Conservation (phyloP, 2,888 invertebrate genomes). For the Lycocerus yunnanus region DNA sequence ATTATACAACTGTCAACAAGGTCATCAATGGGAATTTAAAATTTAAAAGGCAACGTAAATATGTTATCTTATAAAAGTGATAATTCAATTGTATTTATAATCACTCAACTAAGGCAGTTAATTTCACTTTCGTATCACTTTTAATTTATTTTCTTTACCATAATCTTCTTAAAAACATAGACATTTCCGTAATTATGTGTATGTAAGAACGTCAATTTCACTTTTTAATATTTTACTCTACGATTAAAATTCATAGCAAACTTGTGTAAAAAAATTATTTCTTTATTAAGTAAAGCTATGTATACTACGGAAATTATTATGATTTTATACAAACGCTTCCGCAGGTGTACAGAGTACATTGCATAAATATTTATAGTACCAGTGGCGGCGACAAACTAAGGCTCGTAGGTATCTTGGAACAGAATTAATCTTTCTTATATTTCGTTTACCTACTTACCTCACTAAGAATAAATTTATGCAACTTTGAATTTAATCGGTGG, state of each 20-base stretch:
- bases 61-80: slow-evolving; percentile 1
- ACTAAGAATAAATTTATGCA: no score
- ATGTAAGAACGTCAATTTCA: background rate
- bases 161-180: background rate
- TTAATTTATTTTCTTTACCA: background rate
- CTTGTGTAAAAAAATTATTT: background rate
- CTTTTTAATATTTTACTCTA: background rate
- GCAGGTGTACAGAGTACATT: background rate
- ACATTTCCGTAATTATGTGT: background rate
- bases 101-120: background rate
- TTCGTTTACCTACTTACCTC: no score
- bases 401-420: background rate
- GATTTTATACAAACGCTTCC: background rate
- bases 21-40: slow-evolving; percentile 35
- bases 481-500: no score
- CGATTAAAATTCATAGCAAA: no score
- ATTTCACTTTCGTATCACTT: background rate
- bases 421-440: no score
- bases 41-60: slow-evolving; percentile 32
- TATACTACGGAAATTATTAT: background rate
- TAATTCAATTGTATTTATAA: background rate
- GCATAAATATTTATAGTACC: background rate
- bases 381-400: background rate
- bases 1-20: slow-evolving; percentile 21
- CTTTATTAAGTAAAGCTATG: background rate